Evolutionary conservation across 1,140 invertebrate species (phyloP).

Genomic region (Sycophila sp.): DNA sequence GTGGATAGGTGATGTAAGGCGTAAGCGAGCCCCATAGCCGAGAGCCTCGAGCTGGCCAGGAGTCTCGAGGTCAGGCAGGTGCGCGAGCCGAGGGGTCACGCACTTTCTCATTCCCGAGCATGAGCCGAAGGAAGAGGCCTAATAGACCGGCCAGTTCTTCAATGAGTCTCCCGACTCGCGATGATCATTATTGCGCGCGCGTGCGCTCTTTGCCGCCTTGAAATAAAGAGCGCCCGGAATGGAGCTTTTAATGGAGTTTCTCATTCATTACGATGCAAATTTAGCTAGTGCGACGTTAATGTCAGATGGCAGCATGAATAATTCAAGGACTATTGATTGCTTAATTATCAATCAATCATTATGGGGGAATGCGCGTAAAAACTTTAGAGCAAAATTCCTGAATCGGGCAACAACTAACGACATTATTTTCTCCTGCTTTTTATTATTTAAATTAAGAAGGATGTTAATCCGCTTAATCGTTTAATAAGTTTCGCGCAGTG

Average conservation of each 20-base stretch:
- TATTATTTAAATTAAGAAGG: too few relatives aligned
- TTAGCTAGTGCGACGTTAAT: neutral
- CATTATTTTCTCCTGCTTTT: neutral
- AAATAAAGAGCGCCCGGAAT: neutral
- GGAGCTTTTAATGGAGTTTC: neutral
- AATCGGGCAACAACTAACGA: neutral
- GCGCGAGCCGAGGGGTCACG: conserved; percentile 51
- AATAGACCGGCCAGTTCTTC: too few relatives aligned
- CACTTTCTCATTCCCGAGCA: conserved; percentile 28
- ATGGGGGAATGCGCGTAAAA: neutral
- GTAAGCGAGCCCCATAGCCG: conserved; percentile 6
- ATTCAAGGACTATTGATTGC: conserved; percentile 4
- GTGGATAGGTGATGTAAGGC: neutral
- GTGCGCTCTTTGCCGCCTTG: too few relatives aligned
- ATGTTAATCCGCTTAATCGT: too few relatives aligned
- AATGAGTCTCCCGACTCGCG: neutral
- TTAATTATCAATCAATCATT: conserved; percentile 22
- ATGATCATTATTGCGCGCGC: neutral
- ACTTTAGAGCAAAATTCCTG: neutral
- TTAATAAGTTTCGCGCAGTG: conserved; percentile 15
- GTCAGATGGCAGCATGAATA: neutral
- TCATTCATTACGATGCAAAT: conserved; percentile 17
- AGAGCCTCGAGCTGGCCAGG: conserved; percentile 12
- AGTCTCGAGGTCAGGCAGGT: conserved; percentile 60
- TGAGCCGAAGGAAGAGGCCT: neutral